These are phyloP conservation scores for Cactoblastis cactorum DNA, from an alignment of 2,888 invertebrate genomes.

Conservation along the genomic window DNA sequence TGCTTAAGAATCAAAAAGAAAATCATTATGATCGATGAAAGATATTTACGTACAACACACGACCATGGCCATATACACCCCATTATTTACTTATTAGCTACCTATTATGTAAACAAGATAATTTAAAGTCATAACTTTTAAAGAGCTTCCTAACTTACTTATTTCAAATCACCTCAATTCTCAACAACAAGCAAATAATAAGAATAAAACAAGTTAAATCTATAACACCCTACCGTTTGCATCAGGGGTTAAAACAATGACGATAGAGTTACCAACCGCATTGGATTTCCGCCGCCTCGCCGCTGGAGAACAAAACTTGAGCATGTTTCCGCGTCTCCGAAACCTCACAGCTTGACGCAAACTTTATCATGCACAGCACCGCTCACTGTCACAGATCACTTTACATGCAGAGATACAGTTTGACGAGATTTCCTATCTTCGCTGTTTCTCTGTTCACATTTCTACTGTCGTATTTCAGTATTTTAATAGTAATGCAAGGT, in stretches of 20 bases:
- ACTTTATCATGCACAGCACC: constrained; percentile 22
- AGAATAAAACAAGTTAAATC: constrained; percentile 28
- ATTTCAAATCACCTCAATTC: too few species aligned
- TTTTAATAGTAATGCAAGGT: not conserved
- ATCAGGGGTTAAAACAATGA: too few species aligned
- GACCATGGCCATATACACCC: too few species aligned
- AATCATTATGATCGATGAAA: too few species aligned
- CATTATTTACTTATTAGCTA: too few species aligned
- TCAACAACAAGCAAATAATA: too few species aligned
- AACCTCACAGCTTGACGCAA: constrained; percentile 25
- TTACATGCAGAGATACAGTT: not conserved
- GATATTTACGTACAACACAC: too few species aligned
- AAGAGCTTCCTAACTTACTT: too few species aligned
- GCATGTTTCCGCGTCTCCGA: constrained; percentile 62
- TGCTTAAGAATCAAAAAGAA: too few species aligned
- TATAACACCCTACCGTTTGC: too few species aligned
- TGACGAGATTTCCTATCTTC: not conserved
- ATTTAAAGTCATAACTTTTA: too few species aligned
- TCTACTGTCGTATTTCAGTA: not conserved
- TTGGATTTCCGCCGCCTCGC: constrained; percentile 73
- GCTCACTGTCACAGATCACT: not conserved
- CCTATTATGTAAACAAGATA: too few species aligned
- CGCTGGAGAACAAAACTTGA: constrained; percentile 81
- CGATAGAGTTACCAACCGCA: constrained; percentile 58
- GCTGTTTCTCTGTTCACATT: not conserved